Percentiles rank a stretch among this genome's conserved stretches.
phyloP scores from a whole-genome alignment of 2,888 invertebrate species.

The Ceramica pisi region DNA sequence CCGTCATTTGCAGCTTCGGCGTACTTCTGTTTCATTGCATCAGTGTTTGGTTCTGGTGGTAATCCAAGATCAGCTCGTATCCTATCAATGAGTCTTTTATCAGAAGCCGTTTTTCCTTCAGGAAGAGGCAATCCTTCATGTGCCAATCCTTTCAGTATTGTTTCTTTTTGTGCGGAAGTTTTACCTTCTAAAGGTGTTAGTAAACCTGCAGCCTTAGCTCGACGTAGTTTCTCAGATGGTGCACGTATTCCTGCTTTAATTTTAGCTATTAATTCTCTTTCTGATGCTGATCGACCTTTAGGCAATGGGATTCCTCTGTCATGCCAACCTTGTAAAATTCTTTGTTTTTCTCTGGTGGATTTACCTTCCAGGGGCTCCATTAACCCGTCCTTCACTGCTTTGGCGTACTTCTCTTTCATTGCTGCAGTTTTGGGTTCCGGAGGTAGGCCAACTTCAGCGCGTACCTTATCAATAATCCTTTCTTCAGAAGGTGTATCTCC shows the following conservation, averaged over 20 bases:
- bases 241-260: slow-evolving; percentile 11
- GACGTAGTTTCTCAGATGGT: background rate
- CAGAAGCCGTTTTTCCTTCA: slow-evolving; percentile 6
- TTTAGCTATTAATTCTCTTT: slow-evolving; percentile 45
- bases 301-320: slow-evolving; percentile 64
- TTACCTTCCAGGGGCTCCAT: slow-evolving; percentile 64
- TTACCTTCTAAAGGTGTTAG: background rate
- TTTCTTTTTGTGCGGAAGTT: slow-evolving; percentile 7
- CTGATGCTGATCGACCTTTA: slow-evolving; percentile 47
- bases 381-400: slow-evolving; percentile 64
- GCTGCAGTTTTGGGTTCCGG: slow-evolving; percentile 38
- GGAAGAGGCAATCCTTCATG: slow-evolving; percentile 7
- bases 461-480: slow-evolving; percentile 48
- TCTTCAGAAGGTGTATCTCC: slow-evolving; percentile 66
- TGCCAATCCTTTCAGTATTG: background rate
- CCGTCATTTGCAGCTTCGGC: background rate
- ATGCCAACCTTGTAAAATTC: slow-evolving; percentile 50
- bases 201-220: slow-evolving; percentile 10
- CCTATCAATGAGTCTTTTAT: slow-evolving; percentile 1
- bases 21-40: slow-evolving; percentile 3
- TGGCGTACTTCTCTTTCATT: slow-evolving; percentile 58
- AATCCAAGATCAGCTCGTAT: slow-evolving; percentile 11
- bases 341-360: slow-evolving; percentile 58
- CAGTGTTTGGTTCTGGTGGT: slow-evolving; percentile 1
- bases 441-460: slow-evolving; percentile 36